Percentiles rank a stretch among this genome's conserved stretches.
These are phyloP conservation scores for Heliothis virescens DNA, from an alignment of 1,140 invertebrate species.

Conservation along the genomic window DNA sequence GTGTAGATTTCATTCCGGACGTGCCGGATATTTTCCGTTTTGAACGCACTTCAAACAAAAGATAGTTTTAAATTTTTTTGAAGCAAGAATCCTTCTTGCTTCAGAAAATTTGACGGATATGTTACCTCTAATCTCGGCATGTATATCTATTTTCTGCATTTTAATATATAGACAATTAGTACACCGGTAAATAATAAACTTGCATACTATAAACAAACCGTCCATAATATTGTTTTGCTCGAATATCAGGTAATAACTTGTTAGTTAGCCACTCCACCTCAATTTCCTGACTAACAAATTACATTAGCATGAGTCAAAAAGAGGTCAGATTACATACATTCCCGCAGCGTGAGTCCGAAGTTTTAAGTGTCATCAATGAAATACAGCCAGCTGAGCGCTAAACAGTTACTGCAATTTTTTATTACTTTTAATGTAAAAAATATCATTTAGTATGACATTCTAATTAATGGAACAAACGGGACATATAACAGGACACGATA, in stretches of 20 bases:
- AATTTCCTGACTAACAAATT: conserved; percentile 12
- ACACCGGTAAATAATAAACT: too few species aligned
- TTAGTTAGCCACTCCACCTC: background rate
- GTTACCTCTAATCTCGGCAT: background rate
- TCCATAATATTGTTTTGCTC: background rate
- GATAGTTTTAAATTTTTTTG: background rate
- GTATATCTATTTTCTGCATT: background rate
- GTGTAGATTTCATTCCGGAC: background rate
- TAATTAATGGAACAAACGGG: background rate
- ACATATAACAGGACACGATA: too few species aligned
- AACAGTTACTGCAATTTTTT: background rate
- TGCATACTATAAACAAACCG: background rate
- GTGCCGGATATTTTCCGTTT: conserved; percentile 1
- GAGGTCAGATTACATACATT: conserved; percentile 33
- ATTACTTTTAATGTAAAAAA: background rate
- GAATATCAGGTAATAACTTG: background rate
- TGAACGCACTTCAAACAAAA: background rate
- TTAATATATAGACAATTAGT: background rate
- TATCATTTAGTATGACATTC: background rate
- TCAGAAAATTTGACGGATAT: too few species aligned
- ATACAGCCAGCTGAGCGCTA: background rate
- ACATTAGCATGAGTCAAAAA: conserved; percentile 13
- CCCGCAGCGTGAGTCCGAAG: conserved; percentile 5
- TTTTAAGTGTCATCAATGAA: conserved; percentile 7
- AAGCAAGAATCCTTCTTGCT: too few species aligned